Evolutionary conservation across 2,113 vertebrate species (phyloP).

Genomic region (Chloroceryle aenea): DNA sequence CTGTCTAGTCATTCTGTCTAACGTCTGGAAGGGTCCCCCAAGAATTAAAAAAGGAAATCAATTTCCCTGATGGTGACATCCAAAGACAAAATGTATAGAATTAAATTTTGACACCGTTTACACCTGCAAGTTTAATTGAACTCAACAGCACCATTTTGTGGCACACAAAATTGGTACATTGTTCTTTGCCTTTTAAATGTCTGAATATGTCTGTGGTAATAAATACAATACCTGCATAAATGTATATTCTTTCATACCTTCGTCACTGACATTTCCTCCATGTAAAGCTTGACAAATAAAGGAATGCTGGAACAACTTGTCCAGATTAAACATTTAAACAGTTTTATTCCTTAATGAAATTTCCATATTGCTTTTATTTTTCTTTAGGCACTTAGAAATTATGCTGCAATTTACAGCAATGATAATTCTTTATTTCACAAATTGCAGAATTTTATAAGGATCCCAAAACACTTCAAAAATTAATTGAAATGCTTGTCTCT

Average conservation of each 20-base stretch:
- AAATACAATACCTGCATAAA: not conserved
- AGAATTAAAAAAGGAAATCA: not conserved
- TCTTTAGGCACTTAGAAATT: conserved; percentile 29
- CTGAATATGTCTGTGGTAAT: not conserved
- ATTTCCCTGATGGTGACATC: not conserved
- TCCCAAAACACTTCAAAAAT: conserved; percentile 61
- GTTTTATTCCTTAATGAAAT: conserved; percentile 39
- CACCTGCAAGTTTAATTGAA: not conserved
- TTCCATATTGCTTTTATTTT: conserved; percentile 27
- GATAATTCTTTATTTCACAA: conserved; percentile 65
- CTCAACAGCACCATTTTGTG: not conserved
- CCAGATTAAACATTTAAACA: not conserved
- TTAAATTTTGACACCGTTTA: not conserved
- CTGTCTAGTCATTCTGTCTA: not conserved
- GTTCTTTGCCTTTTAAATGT: not conserved
- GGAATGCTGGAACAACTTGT: not conserved
- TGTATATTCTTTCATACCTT: not conserved
- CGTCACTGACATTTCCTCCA: not conserved
- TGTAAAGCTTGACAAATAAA: not conserved
- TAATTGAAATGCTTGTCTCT: conserved; percentile 44
- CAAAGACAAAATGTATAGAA: not conserved
- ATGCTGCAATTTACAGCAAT: conserved; percentile 16
- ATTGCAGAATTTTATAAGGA: conserved; percentile 49
- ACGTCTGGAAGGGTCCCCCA: not conserved
- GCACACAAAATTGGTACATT: not conserved